Evolutionary conservation across 2,888 invertebrate genomes (phyloP), one percentile per base, ranked within the genome.

Genomic region (Embidobia sp.): DNA sequence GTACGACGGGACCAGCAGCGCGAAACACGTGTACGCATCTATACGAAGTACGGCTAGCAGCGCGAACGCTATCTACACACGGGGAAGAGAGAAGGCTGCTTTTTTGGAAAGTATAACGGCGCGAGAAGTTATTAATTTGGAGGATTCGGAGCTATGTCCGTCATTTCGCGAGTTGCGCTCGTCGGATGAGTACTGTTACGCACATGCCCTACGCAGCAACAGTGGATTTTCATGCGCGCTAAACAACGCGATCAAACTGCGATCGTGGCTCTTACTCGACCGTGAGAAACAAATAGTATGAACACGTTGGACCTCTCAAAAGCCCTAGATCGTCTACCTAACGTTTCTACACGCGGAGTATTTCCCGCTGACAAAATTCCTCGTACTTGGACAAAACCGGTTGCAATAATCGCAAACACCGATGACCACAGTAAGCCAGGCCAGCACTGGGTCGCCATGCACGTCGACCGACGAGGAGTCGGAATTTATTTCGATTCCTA

Each of bases 401-500:
- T 13, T 2, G 13, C 33, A 2, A 37, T 37, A 37, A 37, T 37
- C 2, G 37, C 15, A 1, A 37, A 35, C 6, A 37, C 37, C 15
- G 37, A 37, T 15, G 15, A 37, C 15, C 37, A 37, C 7, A 15
- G 1, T 1, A 37, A 15, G 16, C 16, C 37, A 5, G 37, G 37
- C 6, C 37, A 37, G 16, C 37, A 37, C 37, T 37, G 15, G 37
- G 7, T 37, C 15, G 37, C 5, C 6, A 37, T 37, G 15, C 7
- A 13, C 37, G 37, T 37, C 15, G 15, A 37, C 7, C 15, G 13
- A 1, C 2, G 3, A 7, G 37, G 37, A 37, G 1, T 1, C 13
- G 37, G 15, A 16, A 16, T 37, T 3, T 15, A 37, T 16, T 37
- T 37, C 37, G 37, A 37, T 15, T 37, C 37, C 13, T 37, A 37